phyloP scores from a whole-genome alignment of 2,113 vertebrate genomes.

The Numenius arquata region DNA sequence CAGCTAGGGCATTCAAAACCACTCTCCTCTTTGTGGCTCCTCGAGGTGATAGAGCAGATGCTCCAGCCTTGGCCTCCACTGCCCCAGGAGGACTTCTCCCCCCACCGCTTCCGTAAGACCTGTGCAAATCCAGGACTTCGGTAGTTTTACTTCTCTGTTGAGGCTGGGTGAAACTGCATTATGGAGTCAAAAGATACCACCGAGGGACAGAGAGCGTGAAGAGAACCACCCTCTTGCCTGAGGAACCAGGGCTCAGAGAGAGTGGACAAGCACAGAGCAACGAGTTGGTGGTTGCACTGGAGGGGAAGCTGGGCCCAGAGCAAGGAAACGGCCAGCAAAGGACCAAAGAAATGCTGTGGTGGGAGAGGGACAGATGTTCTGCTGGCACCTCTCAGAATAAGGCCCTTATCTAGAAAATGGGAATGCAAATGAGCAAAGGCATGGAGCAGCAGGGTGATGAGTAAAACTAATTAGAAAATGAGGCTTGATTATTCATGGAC shows the following conservation, averaged over 20 bases:
- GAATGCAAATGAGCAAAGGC: conserved; percentile 33
- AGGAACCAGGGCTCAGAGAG: neutral
- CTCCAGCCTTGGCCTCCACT: neutral
- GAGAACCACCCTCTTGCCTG: neutral
- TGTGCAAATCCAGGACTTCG: neutral
- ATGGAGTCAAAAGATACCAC: neutral
- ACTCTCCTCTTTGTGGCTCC: neutral
- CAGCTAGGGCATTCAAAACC: neutral
- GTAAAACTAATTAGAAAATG: conserved; percentile 62
- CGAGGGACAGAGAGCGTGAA: fast-evolving
- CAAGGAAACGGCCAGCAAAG: neutral
- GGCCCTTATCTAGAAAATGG: neutral
- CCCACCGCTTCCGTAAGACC: neutral
- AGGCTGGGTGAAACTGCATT: neutral
- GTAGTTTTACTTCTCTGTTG: neutral
- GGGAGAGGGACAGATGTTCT: neutral
- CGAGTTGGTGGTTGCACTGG: neutral
- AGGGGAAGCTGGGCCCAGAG: neutral
- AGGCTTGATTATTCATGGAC: conserved; percentile 58
- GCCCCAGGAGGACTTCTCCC: neutral
- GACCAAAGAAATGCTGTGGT: neutral
- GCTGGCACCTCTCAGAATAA: neutral
- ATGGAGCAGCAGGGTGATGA: conserved; percentile 31
- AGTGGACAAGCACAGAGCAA: neutral
- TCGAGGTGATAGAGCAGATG: neutral